A percentile compares a stretch with the other conserved stretches of the same genome.
Evolutionary conservation across 2,888 invertebrate species (phyloP).

Genomic region (Plemyria rubiginata): DNA sequence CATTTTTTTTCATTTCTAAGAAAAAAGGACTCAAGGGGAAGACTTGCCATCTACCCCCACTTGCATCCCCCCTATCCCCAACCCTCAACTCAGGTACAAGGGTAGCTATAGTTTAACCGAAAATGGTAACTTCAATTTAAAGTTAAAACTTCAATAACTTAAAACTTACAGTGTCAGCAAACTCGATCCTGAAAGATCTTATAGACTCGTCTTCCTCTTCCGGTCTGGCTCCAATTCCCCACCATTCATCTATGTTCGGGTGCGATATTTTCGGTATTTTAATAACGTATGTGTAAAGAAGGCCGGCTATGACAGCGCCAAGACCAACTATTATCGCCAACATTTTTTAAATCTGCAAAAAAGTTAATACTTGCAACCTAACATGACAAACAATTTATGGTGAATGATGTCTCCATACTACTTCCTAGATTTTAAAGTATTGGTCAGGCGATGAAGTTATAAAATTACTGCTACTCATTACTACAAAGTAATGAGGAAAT

Average conservation of each 20-base stretch:
- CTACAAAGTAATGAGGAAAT: background rate
- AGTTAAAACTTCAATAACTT: no score
- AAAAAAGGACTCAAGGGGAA: no score
- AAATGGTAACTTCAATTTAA: no score
- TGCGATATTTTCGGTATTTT: conserved; percentile 58
- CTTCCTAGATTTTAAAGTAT: background rate
- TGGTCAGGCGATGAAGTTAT: background rate
- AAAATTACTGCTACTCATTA: background rate
- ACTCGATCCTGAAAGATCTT: conserved; percentile 68
- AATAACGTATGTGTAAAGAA: conserved; percentile 48
- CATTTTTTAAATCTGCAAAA: conserved; percentile 66
- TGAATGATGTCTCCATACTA: no score
- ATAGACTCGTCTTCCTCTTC: conserved; percentile 61
- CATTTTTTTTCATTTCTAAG: no score
- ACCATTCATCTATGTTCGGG: conserved; percentile 70
- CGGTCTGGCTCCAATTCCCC: conserved; percentile 62
- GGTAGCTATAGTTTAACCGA: no score
- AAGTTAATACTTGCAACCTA: background rate
- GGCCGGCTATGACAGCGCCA: conserved; percentile 52
- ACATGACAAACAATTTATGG: no score
- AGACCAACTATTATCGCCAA: conserved; percentile 49
- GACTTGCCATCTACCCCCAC: no score
- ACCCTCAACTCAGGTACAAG: no score
- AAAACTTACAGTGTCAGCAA: conserved; percentile 66
- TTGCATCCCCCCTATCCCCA: no score